phyloP scores from a whole-genome alignment of 64 coral and sea anemone species.

The Actinia equina region DNA sequence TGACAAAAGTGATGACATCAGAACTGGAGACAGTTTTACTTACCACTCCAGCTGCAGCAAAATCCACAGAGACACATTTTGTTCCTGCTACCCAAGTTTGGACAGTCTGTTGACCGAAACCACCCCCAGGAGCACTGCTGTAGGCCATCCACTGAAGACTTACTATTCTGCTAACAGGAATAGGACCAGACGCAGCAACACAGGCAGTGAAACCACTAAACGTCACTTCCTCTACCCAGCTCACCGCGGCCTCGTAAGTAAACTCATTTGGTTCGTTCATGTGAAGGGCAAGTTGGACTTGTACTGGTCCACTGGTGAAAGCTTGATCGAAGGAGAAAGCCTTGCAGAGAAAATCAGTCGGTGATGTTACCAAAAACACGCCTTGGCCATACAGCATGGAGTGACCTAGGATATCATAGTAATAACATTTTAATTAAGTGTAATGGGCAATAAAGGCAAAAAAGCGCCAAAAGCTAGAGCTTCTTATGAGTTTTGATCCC shows the following conservation, averaged over 20 bases:
- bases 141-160: constrained; percentile 26
- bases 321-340: background rate
- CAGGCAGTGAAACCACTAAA: constrained; percentile 1
- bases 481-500: too few species aligned
- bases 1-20: background rate
- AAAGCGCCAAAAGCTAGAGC: too few species aligned
- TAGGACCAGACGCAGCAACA: constrained; percentile 23
- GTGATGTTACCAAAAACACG: constrained; percentile 1
- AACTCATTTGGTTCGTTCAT: background rate
- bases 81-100: constrained; percentile 13
- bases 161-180: constrained; percentile 7
- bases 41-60: constrained; percentile 10
- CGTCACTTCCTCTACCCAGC: constrained; percentile 20
- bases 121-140: background rate
- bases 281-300: constrained; percentile 12
- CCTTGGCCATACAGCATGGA: constrained; percentile 15
- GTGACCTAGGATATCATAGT: background rate
- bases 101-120: background rate
- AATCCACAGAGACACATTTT: constrained; percentile 9
- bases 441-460: too few species aligned
- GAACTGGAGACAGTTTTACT: too few species aligned
- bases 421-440: too few species aligned
- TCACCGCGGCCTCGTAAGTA: constrained; percentile 28
- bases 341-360: constrained; percentile 30
- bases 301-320: background rate